Conservation (phyloP, 2,113 vertebrate genomes). For the Origma solitaria region DNA sequence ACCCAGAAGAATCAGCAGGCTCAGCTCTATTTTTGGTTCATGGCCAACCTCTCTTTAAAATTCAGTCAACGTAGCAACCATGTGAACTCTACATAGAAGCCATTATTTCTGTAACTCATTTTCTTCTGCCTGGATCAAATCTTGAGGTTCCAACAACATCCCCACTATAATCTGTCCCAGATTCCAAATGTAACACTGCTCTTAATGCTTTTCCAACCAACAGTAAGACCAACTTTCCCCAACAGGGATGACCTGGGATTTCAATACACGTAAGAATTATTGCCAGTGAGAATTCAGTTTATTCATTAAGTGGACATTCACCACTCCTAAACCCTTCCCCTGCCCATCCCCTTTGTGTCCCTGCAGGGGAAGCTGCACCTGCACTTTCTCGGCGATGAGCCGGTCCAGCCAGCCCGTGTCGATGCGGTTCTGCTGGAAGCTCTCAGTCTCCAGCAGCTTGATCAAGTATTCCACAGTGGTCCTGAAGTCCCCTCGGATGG, state of each 20-base stretch:
- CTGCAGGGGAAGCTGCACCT: conserved; percentile 71
- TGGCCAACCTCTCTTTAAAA: not conserved
- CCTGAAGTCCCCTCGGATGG: conserved; percentile 96
- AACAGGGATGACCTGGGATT: not conserved
- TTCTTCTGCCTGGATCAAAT: not conserved
- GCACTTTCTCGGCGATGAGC: conserved; percentile 97
- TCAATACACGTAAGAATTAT: not conserved
- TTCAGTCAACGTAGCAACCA: not conserved
- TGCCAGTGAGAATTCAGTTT: not conserved
- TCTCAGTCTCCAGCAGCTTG: conserved; percentile 94
- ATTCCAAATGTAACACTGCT: not conserved
- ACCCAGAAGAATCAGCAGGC: not conserved
- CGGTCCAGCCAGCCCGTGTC: conserved; percentile 97
- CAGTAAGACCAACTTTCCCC: not conserved
- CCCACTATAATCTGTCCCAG: not conserved
- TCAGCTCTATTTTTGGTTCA: not conserved
- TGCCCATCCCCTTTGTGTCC: accelerated
- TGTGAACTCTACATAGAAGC: not conserved
- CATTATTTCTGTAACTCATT: not conserved
- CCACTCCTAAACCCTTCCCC: not conserved
- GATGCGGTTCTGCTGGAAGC: conserved; percentile 95
- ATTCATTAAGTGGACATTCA: not conserved
- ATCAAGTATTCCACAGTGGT: conserved; percentile 98
- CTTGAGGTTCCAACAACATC: not conserved
- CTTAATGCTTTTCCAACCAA: not conserved